Evolutionary conservation across 2,113 vertebrate genomes (phyloP).

Genomic region (Bucco capensis): DNA sequence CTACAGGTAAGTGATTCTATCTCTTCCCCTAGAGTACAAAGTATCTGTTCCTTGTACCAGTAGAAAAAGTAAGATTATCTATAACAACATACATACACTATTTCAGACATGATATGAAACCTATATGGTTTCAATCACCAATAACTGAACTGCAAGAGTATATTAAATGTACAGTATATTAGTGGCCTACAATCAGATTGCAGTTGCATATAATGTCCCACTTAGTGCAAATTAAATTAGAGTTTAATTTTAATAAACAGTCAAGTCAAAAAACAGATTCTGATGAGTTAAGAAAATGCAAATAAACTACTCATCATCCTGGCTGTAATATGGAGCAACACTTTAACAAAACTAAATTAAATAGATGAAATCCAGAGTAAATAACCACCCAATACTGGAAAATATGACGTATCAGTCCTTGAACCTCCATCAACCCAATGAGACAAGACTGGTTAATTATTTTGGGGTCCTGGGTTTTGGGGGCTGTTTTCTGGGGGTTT

Average conservation of each 20-base stretch:
- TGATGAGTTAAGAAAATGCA: not conserved
- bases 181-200: not conserved
- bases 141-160: not conserved
- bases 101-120: not conserved
- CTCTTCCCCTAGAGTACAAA: not conserved
- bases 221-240: not conserved
- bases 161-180: not conserved
- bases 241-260: not conserved
- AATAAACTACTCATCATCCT: not conserved
- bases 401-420: not conserved
- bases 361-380: not conserved
- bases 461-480: not conserved
- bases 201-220: not conserved
- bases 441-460: not conserved
- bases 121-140: not conserved
- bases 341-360: not conserved
- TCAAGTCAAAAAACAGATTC: not conserved
- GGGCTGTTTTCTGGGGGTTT: not conserved
- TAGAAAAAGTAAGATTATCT: not conserved
- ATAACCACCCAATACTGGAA: not conserved
- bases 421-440: not conserved
- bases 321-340: not conserved
- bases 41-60: not conserved
- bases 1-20: not conserved
- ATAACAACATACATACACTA: not conserved